Conservation (phyloP, 2,888 invertebrate genomes). For the Autographa gamma region DNA sequence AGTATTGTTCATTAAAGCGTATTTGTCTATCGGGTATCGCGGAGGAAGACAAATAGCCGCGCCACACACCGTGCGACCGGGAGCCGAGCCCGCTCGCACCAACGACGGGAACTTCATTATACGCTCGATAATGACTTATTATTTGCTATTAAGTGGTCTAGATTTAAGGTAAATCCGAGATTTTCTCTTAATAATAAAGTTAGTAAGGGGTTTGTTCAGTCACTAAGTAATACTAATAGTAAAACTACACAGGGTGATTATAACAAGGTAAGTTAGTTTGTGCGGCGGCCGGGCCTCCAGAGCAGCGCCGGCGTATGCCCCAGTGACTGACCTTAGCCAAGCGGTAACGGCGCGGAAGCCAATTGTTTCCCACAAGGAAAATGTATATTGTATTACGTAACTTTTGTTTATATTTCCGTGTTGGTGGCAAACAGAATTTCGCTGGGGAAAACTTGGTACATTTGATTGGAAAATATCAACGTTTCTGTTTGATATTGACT, state of each 20-base stretch:
- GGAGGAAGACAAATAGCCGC: constrained; percentile 24
- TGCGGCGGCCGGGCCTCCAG: neutral
- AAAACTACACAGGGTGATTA: neutral
- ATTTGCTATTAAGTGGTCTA: too few relatives aligned
- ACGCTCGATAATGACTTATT: neutral
- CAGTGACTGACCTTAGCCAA: neutral
- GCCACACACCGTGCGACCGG: constrained; percentile 7
- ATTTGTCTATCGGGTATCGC: constrained; percentile 41
- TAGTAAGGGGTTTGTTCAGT: too few relatives aligned
- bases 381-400: constrained; percentile 35
- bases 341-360: constrained; percentile 10
- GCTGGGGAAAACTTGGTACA: constrained; percentile 27
- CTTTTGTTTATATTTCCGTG: constrained; percentile 44
- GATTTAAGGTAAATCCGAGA: too few relatives aligned
- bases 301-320: neutral
- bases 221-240: too few relatives aligned
- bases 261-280: neutral
- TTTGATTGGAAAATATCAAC: constrained; percentile 36
- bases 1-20: constrained; percentile 42
- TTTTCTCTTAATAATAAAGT: too few relatives aligned
- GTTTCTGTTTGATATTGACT: constrained; percentile 27
- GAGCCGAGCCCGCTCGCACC: neutral
- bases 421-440: constrained; percentile 37
- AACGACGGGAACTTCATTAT: neutral
- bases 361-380: constrained; percentile 39